Conservation (phyloP, 2,113 vertebrate species). For the Platichthys flesus region DNA sequence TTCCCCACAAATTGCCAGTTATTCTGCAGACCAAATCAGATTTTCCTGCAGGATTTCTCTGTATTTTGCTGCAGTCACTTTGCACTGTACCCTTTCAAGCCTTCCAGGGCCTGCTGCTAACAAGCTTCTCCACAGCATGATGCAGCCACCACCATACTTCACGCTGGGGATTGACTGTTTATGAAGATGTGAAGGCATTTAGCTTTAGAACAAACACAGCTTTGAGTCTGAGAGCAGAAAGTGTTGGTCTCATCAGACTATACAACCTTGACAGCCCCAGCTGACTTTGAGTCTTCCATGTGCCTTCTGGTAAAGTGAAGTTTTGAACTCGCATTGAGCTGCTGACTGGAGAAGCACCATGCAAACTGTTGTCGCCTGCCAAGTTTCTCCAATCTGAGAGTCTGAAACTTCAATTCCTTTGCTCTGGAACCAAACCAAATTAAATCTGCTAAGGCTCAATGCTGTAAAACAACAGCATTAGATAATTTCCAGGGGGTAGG, state of each 20-base stretch:
- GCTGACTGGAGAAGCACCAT: neutral
- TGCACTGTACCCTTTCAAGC: neutral
- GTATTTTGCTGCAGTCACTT: neutral
- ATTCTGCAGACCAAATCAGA: neutral
- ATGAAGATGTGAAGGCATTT: neutral
- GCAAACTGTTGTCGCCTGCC: neutral
- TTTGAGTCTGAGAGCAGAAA: neutral
- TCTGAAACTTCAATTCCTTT: neutral
- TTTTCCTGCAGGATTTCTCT: neutral
- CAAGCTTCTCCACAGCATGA: constrained; percentile 5
- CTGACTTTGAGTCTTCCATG: neutral
- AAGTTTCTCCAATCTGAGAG: neutral
- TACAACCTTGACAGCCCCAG: neutral
- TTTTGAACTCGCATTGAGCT: neutral
- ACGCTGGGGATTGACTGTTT: neutral
- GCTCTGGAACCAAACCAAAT: no score
- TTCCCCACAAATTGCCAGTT: neutral
- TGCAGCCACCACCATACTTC: neutral
- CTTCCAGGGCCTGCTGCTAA: neutral
- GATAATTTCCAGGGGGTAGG: neutral
- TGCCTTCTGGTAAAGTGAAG: neutral
- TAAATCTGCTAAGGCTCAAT: neutral
- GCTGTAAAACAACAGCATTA: neutral
- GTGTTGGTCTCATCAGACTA: neutral
- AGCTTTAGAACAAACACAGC: neutral